Evolutionary conservation across 2,888 invertebrate species (phyloP).

Genomic region (Cheilosia urbana): DNA sequence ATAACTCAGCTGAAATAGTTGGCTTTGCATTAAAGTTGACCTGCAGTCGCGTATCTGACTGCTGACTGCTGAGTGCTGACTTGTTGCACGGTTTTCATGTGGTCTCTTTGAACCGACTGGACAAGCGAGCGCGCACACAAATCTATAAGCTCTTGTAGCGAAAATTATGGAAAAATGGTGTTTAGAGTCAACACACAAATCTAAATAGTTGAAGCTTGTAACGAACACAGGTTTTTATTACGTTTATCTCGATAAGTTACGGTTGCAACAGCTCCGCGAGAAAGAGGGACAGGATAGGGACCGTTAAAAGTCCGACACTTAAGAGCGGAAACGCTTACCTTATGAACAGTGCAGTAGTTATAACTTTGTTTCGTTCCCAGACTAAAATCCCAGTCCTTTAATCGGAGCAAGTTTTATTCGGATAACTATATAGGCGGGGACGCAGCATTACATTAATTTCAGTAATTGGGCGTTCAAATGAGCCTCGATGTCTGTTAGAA

Average conservation of each 20-base stretch:
- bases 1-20: slow-evolving; percentile 63
- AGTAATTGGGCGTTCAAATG: slow-evolving; percentile 42
- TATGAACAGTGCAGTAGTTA: slow-evolving; percentile 17
- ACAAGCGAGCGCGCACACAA: slow-evolving; percentile 6
- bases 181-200: slow-evolving; percentile 38
- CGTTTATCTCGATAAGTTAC: slow-evolving; percentile 33
- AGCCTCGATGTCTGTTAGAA: slow-evolving; percentile 7
- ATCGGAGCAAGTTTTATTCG: slow-evolving; percentile 9
- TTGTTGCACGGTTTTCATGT: slow-evolving; percentile 16
- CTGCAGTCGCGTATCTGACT: slow-evolving; percentile 46
- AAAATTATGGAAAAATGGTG: slow-evolving; percentile 52
- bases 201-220: slow-evolving; percentile 4
- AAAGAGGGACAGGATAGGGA: background rate
- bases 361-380: slow-evolving; percentile 12
- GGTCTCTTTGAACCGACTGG: slow-evolving; percentile 32
- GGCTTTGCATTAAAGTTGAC: slow-evolving; percentile 56
- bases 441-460: slow-evolving; percentile 14
- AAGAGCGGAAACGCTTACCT: slow-evolving; percentile 14
- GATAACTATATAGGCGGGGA: slow-evolving; percentile 10
- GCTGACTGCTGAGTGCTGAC: background rate
- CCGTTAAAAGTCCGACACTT: slow-evolving; percentile 34
- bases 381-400: slow-evolving; percentile 23
- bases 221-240: slow-evolving; percentile 40
- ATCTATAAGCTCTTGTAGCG: slow-evolving; percentile 28
- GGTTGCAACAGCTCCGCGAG: slow-evolving; percentile 33